Evolutionary conservation across 2,113 vertebrate genomes (phyloP).

Genomic region (Conger conger): DNA sequence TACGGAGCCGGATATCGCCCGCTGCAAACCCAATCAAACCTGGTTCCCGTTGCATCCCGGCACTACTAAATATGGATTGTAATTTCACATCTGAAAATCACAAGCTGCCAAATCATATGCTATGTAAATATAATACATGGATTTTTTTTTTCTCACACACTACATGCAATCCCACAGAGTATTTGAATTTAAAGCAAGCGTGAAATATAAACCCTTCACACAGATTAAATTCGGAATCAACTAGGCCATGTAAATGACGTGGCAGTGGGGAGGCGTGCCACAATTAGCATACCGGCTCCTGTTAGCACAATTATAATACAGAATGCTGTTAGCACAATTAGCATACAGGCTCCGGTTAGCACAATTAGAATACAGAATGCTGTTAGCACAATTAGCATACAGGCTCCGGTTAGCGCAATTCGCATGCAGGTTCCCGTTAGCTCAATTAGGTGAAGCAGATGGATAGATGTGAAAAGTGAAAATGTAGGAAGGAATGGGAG

Average conservation of each 20-base stretch:
- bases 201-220: constrained; percentile 79
- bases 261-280: constrained; percentile 66
- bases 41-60: not conserved
- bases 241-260: constrained; percentile 78
- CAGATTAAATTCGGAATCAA: constrained; percentile 78
- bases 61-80: constrained; percentile 9
- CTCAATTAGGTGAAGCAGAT: constrained; percentile 77
- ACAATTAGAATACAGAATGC: not conserved
- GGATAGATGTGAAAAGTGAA: constrained; percentile 61
- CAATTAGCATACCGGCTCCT: constrained; percentile 76
- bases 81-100: constrained; percentile 9
- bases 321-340: constrained; percentile 6
- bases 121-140: constrained; percentile 35
- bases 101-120: constrained; percentile 24
- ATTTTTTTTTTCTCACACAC: constrained; percentile 53
- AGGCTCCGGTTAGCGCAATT: not conserved
- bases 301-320: constrained; percentile 47
- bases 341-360: not conserved
- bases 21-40: not conserved
- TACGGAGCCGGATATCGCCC: not conserved
- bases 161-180: constrained; percentile 65
- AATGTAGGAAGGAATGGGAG: constrained; percentile 44
- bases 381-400: constrained; percentile 38
- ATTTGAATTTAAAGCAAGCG: constrained; percentile 78
- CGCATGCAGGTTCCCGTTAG: not conserved